Base-by-base conservation (phyloP, 2,888 invertebrate genomes). In the Eupsilia transversa region DNA sequence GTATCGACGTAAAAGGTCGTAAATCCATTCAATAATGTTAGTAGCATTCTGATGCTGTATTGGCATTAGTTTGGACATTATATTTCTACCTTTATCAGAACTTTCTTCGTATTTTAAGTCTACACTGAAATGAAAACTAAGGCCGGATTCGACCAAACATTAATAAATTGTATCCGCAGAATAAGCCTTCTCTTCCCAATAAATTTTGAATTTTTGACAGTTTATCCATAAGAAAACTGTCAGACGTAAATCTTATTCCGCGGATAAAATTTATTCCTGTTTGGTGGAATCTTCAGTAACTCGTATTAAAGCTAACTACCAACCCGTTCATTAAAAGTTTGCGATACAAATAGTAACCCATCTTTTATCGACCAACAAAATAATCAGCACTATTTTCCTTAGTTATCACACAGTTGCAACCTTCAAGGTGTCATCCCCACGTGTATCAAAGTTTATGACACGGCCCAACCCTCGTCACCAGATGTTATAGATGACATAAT, bases 381-480 rank as follows among this genome's bases (percentile, higher is more conserved):
- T 72, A 68, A 77, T 79, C 57, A 74, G 69, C 54, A 71, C 61
- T 61, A 82, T 76, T 78, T 77, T 68, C 74, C 74, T 70, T 49
- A 60, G 35, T 70, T 75, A 57, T 69, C 57, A 82, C 57, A 82
- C 46, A 76, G 72, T 71, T 75, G 75, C 73, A 80, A 35, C 76
- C 72, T 74, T 78, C 72, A 75, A 77, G 70, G 77, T 89, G 90
- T 89, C 91, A 89, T 82, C 80, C 82, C 74, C 88, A 89, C 84
- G 87, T 88, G 89, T 89, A 90, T 87, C 89, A 91, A 92, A 93
- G 86, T 93, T 93, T 91, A 92, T 88, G 90, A 87, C 88, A 76
- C 49, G 74, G 85, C 81, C 85, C 84, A 89, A 95, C 95, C 95
- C 94, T 94, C 91, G 92, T 95, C 95, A 93, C 81, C 56, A 77